A percentile compares a stretch with the other conserved stretches of the same genome.
Evolutionary conservation across 2,113 vertebrate species (phyloP).

Genomic region (Athene cunicularia): DNA sequence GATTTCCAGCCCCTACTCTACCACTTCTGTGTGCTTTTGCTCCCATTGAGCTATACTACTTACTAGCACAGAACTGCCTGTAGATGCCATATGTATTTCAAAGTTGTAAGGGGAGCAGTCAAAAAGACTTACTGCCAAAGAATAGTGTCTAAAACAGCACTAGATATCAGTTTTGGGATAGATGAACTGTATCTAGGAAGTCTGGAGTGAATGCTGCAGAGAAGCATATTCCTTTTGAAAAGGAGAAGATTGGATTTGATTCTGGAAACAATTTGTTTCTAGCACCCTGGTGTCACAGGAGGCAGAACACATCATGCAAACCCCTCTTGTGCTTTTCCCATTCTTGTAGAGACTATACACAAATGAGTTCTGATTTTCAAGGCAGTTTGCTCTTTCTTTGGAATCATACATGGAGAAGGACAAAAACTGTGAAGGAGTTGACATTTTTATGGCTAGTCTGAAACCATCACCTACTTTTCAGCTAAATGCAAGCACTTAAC

Average conservation of each 20-base stretch:
- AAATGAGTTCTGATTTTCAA: neutral
- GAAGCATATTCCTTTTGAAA: neutral
- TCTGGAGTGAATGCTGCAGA: neutral
- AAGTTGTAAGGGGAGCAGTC: neutral
- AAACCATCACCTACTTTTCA: neutral
- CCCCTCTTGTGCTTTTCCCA: neutral
- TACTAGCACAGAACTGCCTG: neutral
- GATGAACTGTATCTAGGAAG: neutral
- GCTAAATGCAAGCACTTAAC: neutral
- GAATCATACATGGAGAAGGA: neutral
- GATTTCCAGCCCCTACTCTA: neutral
- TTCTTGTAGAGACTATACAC: neutral
- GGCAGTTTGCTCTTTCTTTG: neutral
- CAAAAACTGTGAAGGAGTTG: neutral
- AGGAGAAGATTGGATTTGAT: neutral
- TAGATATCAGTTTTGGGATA: neutral
- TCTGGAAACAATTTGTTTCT: neutral
- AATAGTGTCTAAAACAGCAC: neutral
- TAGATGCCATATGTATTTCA: neutral
- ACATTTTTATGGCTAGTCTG: neutral
- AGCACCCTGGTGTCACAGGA: neutral
- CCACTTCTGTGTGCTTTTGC: too few species aligned
- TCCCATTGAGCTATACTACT: neutral
- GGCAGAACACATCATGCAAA: accelerated
- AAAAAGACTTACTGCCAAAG: neutral